Percentiles rank a stretch among this genome's conserved stretches.
phyloP scores from a whole-genome alignment of 2,113 vertebrate species.

The Danionella cerebrum region DNA sequence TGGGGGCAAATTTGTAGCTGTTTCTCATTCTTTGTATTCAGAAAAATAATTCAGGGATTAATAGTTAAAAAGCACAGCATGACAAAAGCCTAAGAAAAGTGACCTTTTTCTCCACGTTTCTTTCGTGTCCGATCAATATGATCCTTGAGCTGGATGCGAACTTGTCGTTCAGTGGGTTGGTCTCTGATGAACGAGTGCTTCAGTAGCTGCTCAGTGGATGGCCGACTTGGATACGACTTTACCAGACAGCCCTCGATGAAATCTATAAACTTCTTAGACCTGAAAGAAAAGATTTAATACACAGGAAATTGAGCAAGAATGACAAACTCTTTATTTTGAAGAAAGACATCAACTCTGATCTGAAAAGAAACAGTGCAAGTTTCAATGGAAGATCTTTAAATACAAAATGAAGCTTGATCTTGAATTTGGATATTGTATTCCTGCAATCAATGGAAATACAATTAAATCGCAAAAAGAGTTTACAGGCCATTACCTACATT shows the following conservation, averaged over 20 bases:
- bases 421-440: too few species aligned
- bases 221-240: conserved; percentile 83
- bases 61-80: too few species aligned
- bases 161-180: conserved; percentile 86
- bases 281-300: conserved; percentile 37
- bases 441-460: too few species aligned
- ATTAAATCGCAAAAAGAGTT: too few species aligned
- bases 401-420: too few species aligned
- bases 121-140: conserved; percentile 88
- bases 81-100: not conserved
- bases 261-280: conserved; percentile 92
- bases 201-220: conserved; percentile 83
- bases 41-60: not conserved
- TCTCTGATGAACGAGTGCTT: conserved; percentile 87
- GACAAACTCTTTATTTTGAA: not conserved
- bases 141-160: conserved; percentile 90
- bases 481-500: not conserved
- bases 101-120: conserved; percentile 88
- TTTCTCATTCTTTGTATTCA: not conserved
- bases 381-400: too few species aligned
- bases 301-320: not conserved
- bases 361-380: too few species aligned
- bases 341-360: not conserved
- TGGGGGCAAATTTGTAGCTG: not conserved
- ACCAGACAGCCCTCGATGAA: conserved; percentile 90